These are phyloP conservation scores for Montipora capitata DNA, from an alignment of 92 coral and sea anemone species.

Conservation along the genomic window DNA sequence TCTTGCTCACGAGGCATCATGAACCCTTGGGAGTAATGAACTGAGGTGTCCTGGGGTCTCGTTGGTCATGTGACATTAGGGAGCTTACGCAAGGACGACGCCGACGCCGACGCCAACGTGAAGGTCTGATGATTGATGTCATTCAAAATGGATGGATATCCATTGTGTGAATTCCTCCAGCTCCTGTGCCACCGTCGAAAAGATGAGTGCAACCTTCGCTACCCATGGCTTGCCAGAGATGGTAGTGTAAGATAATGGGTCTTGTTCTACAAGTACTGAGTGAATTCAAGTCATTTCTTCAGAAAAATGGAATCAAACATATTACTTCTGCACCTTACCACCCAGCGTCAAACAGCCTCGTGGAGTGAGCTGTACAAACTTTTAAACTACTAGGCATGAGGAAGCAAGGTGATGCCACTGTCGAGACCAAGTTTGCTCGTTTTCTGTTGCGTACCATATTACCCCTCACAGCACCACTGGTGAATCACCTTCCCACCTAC, in stretches of 20 bases:
- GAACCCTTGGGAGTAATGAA: no score
- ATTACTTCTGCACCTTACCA: neutral
- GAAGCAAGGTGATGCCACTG: conserved; percentile 26
- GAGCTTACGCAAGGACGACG: no score
- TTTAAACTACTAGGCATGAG: conserved; percentile 8
- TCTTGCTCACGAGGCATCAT: no score
- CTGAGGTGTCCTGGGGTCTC: no score
- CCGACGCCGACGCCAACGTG: no score
- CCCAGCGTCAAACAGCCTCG: neutral
- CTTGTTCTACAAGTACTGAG: no score
- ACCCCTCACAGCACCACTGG: conserved; percentile 30
- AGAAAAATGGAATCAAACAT: conserved; percentile 5
- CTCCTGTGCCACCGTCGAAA: conserved; percentile 40
- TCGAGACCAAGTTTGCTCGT: conserved; percentile 14
- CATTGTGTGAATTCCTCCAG: conserved; percentile 46
- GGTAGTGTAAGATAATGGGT: no score
- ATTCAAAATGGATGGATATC: conserved; percentile 41
- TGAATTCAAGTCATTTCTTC: neutral
- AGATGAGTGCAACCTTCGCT: neutral
- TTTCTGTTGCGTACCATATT: neutral
- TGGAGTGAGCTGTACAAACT: conserved; percentile 16
- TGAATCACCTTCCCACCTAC: conserved; percentile 46
- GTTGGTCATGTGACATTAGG: no score
- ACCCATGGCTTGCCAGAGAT: no score
- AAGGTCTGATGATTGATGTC: neutral